These are phyloP conservation scores for Pseudopodoces humilis DNA, from an alignment of 2,113 vertebrate species.

Conservation along the genomic window DNA sequence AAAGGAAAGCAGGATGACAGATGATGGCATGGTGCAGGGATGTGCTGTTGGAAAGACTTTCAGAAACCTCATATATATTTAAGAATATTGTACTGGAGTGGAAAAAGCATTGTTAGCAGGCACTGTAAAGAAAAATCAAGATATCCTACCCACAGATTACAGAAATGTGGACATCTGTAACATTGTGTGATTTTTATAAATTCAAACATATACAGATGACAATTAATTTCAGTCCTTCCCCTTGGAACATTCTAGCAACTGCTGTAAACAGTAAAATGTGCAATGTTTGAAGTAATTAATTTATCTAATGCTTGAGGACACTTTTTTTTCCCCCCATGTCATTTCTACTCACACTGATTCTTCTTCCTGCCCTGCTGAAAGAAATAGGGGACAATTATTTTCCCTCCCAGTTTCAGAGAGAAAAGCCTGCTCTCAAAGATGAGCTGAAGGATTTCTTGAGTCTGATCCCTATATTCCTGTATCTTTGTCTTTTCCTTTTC, in stretches of 20 bases:
- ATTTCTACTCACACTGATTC: not conserved
- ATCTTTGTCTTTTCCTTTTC: not conserved
- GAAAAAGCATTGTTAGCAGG: not conserved
- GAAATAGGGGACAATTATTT: not conserved
- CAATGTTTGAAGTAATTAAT: not conserved
- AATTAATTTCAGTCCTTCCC: not conserved
- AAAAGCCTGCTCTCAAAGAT: not conserved
- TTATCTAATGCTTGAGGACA: not conserved
- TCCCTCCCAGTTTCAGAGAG: not conserved
- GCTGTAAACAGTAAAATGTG: not conserved
- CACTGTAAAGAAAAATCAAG: not conserved
- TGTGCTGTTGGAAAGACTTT: not conserved
- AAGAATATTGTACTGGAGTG: not conserved
- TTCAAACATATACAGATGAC: not conserved
- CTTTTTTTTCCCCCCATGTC: not conserved
- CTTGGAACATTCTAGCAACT: not conserved
- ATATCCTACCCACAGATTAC: not conserved
- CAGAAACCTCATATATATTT: not conserved
- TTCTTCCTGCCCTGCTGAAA: not conserved
- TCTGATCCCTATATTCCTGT: not conserved
- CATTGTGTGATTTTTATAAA: not conserved
- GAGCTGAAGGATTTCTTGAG: not conserved
- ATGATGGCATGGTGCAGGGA: not conserved
- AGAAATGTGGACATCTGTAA: not conserved
- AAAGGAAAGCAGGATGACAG: not conserved